These are phyloP conservation scores for Tympanuchus pallidicinctus DNA, from an alignment of 2,113 vertebrate species.

Conservation along the genomic window DNA sequence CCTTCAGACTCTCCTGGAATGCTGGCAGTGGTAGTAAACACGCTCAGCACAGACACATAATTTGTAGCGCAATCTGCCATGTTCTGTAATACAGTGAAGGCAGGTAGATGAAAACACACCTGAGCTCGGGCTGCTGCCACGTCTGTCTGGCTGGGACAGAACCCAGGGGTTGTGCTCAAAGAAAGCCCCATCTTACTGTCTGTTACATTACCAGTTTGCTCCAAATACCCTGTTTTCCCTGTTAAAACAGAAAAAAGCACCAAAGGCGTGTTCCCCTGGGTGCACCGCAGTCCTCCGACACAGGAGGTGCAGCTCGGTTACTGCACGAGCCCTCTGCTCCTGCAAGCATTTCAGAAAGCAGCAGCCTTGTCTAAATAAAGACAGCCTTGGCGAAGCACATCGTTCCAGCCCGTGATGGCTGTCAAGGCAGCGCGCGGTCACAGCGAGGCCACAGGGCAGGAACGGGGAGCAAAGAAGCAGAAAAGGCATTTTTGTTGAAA, in stretches of 20 bases:
- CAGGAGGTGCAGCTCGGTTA: not conserved
- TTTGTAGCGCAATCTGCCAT: not conserved
- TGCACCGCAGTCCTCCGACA: rapidly evolving
- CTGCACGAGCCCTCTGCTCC: not conserved
- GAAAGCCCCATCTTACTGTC: not conserved
- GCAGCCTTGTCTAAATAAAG: conserved; percentile 60
- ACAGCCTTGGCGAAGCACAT: conserved; percentile 53
- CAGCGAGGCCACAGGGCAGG: conserved; percentile 36
- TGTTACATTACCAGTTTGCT: not conserved
- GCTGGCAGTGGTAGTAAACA: rapidly evolving
- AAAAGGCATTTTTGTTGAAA: not conserved
- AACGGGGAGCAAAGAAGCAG: not conserved
- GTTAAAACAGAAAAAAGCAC: not conserved
- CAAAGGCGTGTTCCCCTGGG: not conserved
- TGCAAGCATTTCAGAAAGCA: not conserved
- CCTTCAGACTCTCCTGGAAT: not conserved
- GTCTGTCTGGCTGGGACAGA: not conserved
- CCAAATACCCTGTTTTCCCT: not conserved
- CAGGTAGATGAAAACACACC: not conserved
- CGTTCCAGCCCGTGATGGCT: conserved; percentile 19
- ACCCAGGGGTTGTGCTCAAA: not conserved
- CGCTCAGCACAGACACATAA: rapidly evolving
- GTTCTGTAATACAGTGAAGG: rapidly evolving
- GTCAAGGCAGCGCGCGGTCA: conserved; percentile 62
- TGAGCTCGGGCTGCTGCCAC: not conserved